Conservation (phyloP, 2,797 vertebrate species). For the Galagoides demidoff region DNA sequence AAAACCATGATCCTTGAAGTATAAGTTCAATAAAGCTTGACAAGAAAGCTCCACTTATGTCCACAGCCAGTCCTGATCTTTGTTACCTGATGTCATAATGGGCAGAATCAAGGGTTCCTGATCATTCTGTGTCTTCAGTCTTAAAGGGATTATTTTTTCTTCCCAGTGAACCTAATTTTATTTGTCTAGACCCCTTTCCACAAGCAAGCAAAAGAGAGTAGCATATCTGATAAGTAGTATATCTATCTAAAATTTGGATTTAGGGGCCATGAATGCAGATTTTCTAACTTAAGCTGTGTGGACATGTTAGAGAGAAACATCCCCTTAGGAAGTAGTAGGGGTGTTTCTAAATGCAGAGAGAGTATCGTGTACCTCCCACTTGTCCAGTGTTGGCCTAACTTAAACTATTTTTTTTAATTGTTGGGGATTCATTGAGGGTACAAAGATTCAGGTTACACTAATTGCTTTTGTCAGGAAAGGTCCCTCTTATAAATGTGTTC, state of each 20-base stretch:
- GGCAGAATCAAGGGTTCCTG: background rate
- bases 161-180: background rate
- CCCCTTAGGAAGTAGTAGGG: constrained; percentile 80
- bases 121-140: background rate
- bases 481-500: too few species aligned
- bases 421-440: too few species aligned
- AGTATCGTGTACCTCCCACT: constrained; percentile 89
- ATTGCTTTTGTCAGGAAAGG: too few species aligned
- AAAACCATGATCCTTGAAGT: constrained; percentile 25
- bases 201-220: background rate
- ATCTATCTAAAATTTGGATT: constrained; percentile 89
- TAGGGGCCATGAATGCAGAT: constrained; percentile 80
- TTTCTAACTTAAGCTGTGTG: constrained; percentile 92
- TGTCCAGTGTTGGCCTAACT: constrained; percentile 92
- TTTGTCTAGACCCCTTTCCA: background rate
- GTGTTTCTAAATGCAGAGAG: constrained; percentile 90
- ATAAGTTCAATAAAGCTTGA: background rate
- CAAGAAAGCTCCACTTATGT: background rate
- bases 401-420: constrained; percentile 84
- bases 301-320: constrained; percentile 87
- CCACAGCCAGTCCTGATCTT: background rate
- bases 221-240: background rate
- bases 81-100: constrained; percentile 33
- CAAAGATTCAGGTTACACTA: too few species aligned
- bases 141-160: constrained; percentile 48